A percentile compares a stretch with the other conserved stretches of the same genome.
These are phyloP conservation scores for Toxotes lorentzi DNA, from an alignment of 2,797 vertebrate species.

Conservation along the genomic window DNA sequence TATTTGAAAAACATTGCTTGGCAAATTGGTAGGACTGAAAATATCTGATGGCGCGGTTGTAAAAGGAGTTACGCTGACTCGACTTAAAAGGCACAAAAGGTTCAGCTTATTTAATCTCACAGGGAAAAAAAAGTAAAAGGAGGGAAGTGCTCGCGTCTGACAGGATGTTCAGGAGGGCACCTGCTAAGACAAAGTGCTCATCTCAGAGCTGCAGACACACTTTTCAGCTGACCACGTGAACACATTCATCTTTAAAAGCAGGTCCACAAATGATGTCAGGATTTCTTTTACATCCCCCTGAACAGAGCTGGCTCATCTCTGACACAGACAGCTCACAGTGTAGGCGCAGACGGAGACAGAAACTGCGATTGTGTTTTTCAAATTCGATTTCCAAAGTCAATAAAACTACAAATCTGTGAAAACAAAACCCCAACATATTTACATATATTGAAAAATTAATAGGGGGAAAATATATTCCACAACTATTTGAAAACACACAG, in stretches of 20 bases:
- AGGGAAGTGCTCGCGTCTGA: conserved; percentile 26
- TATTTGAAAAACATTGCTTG: conserved; percentile 58
- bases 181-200: conserved; percentile 55
- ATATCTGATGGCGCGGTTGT: conserved; percentile 68
- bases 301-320: conserved; percentile 10
- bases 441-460: neutral
- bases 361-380: conserved; percentile 5
- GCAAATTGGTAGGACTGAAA: conserved; percentile 69
- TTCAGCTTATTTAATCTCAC: conserved; percentile 64
- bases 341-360: conserved; percentile 16
- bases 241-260: conserved; percentile 64
- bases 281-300: conserved; percentile 47
- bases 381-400: conserved; percentile 24
- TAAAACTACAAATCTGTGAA: neutral
- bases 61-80: conserved; percentile 70
- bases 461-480: neutral
- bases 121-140: neutral
- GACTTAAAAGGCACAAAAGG: conserved; percentile 73
- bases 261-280: conserved; percentile 52
- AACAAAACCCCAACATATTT: neutral
- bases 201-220: conserved; percentile 46
- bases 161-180: conserved; percentile 44
- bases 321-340: conserved; percentile 25
- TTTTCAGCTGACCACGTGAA: conserved; percentile 52
- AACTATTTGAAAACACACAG: too few species aligned